Base-by-base conservation (phyloP, 2,888 invertebrate genomes). In the Stenodera caucasica region DNA sequence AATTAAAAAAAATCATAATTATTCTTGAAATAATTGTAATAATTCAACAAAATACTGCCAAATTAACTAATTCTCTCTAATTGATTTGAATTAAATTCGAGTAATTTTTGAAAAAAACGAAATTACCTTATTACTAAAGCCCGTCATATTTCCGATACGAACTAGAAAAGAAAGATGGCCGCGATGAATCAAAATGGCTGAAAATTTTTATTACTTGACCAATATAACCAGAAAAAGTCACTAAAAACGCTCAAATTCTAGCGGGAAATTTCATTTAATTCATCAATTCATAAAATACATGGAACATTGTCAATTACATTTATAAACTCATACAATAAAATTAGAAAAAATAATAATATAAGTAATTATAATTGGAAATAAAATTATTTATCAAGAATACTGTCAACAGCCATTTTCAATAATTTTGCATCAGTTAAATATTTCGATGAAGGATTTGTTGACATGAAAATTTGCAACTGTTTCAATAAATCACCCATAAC, bases 81-180 rank as follows among this genome's bases (percentile, higher is more conserved):
- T 14, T 58, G 45, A 49, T 61, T 32, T n/a, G 49, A 14, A 49
- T 2, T 59, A 33, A 55, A 57, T 40, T 53, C 29, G 9, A 0
- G 9, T 35, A 49, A 50, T 54, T 55, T 55, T 30, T 5, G 49
- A 55, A 58, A 65, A 57, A 65, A 45, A 32, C 18, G 30, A 21
- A 32, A 54, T 68, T 75, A 90, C 90, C 89, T 90, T 90, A 83
- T 89, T 88, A 82, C 88, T 89, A 85, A 90, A 90, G 82, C 90
- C 90, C 85, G 90, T 89, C 90, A 90, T 90, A 85, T 82, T 88
- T 85, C 84, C 85, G 84, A 85, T 84, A 83, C 84, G 85, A 84
- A 68, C 85, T 23, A 85, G 85, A 88, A 88, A 88, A 88, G 88
- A 77, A 72, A 76, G 73, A 70, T 59, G 64, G 68, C 70, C 72